Evolutionary conservation across 2,113 vertebrate species (phyloP).

Genomic region (Stegastes partitus): DNA sequence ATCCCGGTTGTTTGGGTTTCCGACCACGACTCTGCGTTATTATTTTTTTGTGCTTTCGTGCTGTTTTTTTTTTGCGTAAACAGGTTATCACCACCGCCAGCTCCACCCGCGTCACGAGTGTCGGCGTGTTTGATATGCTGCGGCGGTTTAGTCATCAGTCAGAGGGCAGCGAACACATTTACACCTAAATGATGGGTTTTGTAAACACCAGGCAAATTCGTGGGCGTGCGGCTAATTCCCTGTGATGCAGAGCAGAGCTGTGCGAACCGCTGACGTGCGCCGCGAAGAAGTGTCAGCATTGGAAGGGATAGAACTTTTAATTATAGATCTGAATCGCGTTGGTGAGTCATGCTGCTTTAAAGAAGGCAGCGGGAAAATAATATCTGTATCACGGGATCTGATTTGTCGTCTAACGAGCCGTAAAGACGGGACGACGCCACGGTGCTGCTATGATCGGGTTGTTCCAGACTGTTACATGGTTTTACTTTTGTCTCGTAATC

Average conservation of each 20-base stretch:
- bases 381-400: background rate
- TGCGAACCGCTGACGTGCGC: background rate
- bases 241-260: slow-evolving; percentile 2
- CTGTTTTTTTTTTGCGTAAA: background rate
- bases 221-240: slow-evolving; percentile 22
- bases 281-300: background rate
- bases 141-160: slow-evolving; percentile 38
- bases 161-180: slow-evolving; percentile 40
- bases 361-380: background rate
- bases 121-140: slow-evolving; percentile 2
- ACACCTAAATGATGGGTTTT: slow-evolving; percentile 39
- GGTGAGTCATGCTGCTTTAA: background rate
- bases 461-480: too few species aligned
- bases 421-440: background rate
- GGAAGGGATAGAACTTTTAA: slow-evolving; percentile 10
- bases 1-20: background rate
- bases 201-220: slow-evolving; percentile 34
- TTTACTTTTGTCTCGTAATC: background rate
- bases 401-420: slow-evolving; percentile 16
- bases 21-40: background rate
- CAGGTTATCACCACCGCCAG: slow-evolving; percentile 18
- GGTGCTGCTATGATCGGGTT: background rate
- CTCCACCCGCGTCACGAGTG: slow-evolving; percentile 19
- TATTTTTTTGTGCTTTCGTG: background rate
- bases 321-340: slow-evolving; percentile 10